Percentiles rank a stretch among this genome's conserved stretches.
Evolutionary conservation across 2,113 vertebrate genomes (phyloP).

Genomic region (Neodontobutis hainanensis): DNA sequence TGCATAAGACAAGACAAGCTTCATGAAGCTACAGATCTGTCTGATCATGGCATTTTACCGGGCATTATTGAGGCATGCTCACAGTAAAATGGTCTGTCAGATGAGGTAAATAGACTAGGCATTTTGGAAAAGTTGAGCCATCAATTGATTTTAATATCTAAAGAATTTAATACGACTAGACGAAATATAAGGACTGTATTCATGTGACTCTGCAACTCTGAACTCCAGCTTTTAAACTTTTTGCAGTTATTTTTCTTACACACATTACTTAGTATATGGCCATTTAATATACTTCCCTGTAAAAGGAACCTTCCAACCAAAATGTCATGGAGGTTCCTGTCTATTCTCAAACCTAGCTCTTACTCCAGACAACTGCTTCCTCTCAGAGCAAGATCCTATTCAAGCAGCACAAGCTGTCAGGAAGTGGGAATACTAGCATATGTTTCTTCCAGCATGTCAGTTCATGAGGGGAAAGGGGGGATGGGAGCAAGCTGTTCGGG

Average conservation of each 20-base stretch:
- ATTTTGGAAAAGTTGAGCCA: neutral
- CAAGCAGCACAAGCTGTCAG: constrained; percentile 76
- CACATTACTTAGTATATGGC: neutral
- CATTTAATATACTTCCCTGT: constrained; percentile 23
- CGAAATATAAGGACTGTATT: no score
- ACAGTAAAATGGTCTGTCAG: constrained; percentile 7
- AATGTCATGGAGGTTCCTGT: constrained; percentile 25
- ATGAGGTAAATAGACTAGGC: neutral
- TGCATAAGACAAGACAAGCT: neutral
- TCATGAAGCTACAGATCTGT: constrained; percentile 16
- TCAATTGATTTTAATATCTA: no score
- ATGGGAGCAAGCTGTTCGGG: constrained; percentile 76
- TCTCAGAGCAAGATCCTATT: constrained; percentile 73
- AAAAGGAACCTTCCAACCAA: constrained; percentile 22
- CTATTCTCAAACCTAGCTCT: constrained; percentile 50
- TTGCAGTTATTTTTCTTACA: neutral
- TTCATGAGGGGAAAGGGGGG: constrained; percentile 56
- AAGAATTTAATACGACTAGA: no score
- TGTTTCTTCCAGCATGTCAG: constrained; percentile 83
- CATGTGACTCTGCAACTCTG: neutral
- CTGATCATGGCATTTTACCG: constrained; percentile 1
- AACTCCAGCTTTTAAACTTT: neutral
- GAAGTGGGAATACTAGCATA: constrained; percentile 78
- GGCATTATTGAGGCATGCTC: neutral
- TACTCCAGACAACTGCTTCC: constrained; percentile 69